A percentile compares a stretch with the other conserved stretches of the same genome.
phyloP scores from a whole-genome alignment of 2,888 invertebrate genomes.

The Orchesellides sinensis region DNA sequence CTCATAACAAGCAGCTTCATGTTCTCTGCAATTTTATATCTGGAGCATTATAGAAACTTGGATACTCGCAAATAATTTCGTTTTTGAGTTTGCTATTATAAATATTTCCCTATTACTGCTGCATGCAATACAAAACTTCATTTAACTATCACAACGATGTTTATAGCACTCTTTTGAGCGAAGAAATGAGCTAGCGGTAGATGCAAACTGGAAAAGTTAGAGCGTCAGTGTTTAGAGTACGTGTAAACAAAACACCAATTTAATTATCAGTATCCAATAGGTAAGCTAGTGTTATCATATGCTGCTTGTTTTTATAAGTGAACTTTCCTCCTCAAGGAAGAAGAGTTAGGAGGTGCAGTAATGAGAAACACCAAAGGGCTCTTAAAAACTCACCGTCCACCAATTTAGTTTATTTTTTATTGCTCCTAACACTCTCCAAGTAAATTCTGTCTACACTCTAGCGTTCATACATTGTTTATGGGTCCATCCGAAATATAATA shows the following conservation, averaged over 20 bases:
- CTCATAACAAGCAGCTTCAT: too few relatives aligned
- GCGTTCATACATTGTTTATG: too few relatives aligned
- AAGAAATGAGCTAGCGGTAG: too few relatives aligned
- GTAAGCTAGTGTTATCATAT: slow-evolving; percentile 46
- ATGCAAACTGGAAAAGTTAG: too few relatives aligned
- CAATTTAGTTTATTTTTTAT: slow-evolving; percentile 15
- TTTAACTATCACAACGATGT: too few relatives aligned
- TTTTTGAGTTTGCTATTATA: background rate
- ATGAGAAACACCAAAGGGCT: slow-evolving; percentile 38
- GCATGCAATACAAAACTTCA: too few relatives aligned
- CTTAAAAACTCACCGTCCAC: slow-evolving; percentile 14
- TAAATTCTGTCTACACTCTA: too few relatives aligned
- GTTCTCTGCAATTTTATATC: too few relatives aligned
- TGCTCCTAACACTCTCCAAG: too few relatives aligned
- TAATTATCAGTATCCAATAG: slow-evolving; percentile 52
- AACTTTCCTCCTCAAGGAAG: slow-evolving; percentile 22
- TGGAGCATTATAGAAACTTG: too few relatives aligned
- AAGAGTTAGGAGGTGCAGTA: slow-evolving; percentile 2
- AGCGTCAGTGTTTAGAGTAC: background rate
- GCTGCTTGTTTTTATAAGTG: slow-evolving; percentile 5
- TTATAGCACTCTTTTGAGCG: background rate
- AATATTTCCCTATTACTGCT: background rate
- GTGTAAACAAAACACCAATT: slow-evolving; percentile 25
- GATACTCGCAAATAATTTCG: too few relatives aligned
- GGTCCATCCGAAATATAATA: too few relatives aligned